Evolutionary conservation across 2,888 invertebrate genomes (phyloP).

Genomic region (Thera obeliscata): DNA sequence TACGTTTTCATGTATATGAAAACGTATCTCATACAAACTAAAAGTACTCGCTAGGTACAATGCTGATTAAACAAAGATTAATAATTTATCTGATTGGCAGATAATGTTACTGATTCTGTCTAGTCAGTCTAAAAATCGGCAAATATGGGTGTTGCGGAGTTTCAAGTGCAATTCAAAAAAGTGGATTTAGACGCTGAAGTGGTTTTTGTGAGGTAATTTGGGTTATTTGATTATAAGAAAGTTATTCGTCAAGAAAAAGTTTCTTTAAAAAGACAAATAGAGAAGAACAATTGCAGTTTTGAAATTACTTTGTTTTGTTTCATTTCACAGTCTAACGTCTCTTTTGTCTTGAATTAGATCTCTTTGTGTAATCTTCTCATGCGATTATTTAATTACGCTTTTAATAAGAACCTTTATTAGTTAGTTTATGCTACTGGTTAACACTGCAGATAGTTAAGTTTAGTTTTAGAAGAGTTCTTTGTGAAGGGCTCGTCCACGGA

Average conservation of each 20-base stretch:
- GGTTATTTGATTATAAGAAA: not conserved
- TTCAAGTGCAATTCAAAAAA: slow-evolving; percentile 55
- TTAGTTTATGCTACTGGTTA: too few species aligned
- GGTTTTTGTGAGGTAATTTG: slow-evolving; percentile 48
- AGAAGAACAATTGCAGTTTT: not conserved
- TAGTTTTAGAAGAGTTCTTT: not conserved
- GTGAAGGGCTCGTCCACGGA: not conserved
- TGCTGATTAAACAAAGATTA: slow-evolving; percentile 7
- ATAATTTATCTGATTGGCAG: slow-evolving; percentile 2
- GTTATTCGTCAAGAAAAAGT: not conserved
- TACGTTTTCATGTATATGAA: too few species aligned
- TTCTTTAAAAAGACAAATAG: too few species aligned
- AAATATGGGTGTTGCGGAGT: slow-evolving; percentile 29
- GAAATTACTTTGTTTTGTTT: not conserved
- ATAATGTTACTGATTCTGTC: not conserved
- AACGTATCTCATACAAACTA: too few species aligned
- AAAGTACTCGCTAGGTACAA: not conserved
- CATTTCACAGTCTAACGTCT: too few species aligned
- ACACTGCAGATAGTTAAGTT: not conserved
- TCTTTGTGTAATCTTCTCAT: too few species aligned
- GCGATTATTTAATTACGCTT: too few species aligned
- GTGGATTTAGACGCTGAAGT: slow-evolving; percentile 53
- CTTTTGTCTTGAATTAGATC: too few species aligned
- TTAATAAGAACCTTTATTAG: too few species aligned
- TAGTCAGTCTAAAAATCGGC: slow-evolving; percentile 13